Percentiles rank a stretch among this genome's conserved stretches.
Evolutionary conservation across 1,140 invertebrate genomes (phyloP).

Genomic region (Popillia japonica): DNA sequence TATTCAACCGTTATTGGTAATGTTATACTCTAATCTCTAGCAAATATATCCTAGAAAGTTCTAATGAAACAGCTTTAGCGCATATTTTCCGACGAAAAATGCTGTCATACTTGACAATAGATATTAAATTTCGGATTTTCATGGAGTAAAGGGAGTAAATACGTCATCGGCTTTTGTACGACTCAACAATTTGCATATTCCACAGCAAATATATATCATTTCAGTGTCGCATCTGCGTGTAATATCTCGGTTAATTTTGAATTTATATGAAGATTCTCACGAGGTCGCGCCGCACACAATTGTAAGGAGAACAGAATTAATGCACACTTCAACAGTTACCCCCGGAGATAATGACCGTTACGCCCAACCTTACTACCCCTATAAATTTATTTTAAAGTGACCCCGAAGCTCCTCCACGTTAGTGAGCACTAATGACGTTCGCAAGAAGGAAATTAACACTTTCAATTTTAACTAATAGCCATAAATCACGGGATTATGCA

Average conservation of each 20-base stretch:
- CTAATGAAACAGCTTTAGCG: too few relatives aligned
- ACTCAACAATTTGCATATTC: conserved; percentile 12
- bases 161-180: neutral
- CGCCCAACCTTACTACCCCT: conserved; percentile 31
- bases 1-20: too few relatives aligned
- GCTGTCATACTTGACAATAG: neutral
- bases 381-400: conserved; percentile 33
- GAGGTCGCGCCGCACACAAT: neutral
- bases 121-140: neutral
- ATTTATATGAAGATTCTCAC: conserved; percentile 31
- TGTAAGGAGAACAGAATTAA: conserved; percentile 7
- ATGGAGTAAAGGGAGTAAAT: neutral
- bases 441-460: too few relatives aligned
- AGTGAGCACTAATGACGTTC: too few relatives aligned
- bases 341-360: conserved; percentile 24
- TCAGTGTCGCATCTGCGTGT: conserved; percentile 20
- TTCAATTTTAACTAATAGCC: too few relatives aligned
- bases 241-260: conserved; percentile 31
- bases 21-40: too few relatives aligned
- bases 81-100: too few relatives aligned
- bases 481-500: too few relatives aligned
- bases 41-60: too few relatives aligned
- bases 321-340: conserved; percentile 30
- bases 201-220: conserved; percentile 22
- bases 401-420: neutral